Base-by-base conservation (phyloP, 2,888 invertebrate genomes). In the Pogonocherus hispidulus region DNA sequence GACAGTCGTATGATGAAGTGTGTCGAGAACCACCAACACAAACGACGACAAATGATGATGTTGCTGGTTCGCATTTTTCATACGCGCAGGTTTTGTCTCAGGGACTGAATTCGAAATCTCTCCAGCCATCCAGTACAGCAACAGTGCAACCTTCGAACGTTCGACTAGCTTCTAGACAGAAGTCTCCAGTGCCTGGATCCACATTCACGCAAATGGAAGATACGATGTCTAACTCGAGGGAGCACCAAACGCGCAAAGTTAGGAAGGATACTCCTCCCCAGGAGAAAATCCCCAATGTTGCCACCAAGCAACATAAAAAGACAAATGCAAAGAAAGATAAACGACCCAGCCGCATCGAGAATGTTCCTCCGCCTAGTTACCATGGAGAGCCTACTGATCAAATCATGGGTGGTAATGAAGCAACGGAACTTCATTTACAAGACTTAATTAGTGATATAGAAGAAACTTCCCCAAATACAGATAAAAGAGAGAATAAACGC, bases 1-100 rank as follows among this genome's bases (percentile, higher is more conserved):
- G 46, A 41, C 35, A 44, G n/a, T 8, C 27, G 27, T 19, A 37
- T 9, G 51, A 41, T 56, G 64, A 72, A 66, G 56, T 65, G 68
- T 18, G 35, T 32, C 67, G 22, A 23, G 66, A 67, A 35, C 67
- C 74, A 66, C 63, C 66, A 67, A 67, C 65, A 37, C 64, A 71
- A 60, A 62, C 73, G 55, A 32, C 47, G 51, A 23, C 51, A 14
- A 64, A 69, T 56, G 52, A 54, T 27, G 54, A 69, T 55, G 67
- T 63, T 71, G 60, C 66, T 62, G 70, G 67, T 67, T 71, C 78
- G 56, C 79, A 88, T 71, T 87, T 91, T 78, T 92, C 93, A 0
- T 93, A 93, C 81, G 93, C 92, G 1, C 90, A 91, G 85, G 91
- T 92, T 80, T 86, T 93, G 77, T 90, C 92, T 44, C 89, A 91